A percentile compares a stretch with the other conserved stretches of the same genome.
Evolutionary conservation across 2,797 vertebrate species (phyloP).

Genomic region (Coilia nasus): DNA sequence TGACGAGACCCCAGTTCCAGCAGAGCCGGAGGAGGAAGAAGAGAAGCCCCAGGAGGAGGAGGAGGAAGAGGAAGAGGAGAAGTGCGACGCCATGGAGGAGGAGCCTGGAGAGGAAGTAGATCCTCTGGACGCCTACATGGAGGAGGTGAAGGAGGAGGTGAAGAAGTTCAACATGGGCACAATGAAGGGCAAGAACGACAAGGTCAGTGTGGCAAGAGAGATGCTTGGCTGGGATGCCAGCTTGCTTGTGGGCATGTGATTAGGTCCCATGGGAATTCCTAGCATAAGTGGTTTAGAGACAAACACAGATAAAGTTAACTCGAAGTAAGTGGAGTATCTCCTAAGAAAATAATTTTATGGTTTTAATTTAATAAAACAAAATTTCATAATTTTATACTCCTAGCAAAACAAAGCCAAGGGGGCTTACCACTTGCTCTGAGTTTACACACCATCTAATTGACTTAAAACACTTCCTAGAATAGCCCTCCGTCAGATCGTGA

Average conservation of each 20-base stretch:
- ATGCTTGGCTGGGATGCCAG: neutral
- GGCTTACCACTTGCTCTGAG: no score
- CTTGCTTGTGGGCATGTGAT: neutral
- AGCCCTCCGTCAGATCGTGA: no score
- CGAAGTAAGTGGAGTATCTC: no score
- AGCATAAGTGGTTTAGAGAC: no score
- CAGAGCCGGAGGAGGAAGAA: conserved; percentile 49
- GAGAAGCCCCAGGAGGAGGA: conserved; percentile 65
- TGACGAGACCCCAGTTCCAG: conserved; percentile 37
- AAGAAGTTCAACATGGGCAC: conserved; percentile 99
- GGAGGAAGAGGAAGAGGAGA: conserved; percentile 68
- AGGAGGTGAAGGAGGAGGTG: conserved; percentile 98
- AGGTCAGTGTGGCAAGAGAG: conserved; percentile 76
- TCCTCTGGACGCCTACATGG: conserved; percentile 97
- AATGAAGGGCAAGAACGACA: conserved; percentile 90
- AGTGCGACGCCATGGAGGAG: conserved; percentile 76
- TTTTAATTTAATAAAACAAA: no score
- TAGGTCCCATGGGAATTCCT: neutral
- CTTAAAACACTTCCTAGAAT: no score
- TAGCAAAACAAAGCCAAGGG: no score
- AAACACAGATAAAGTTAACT: no score
- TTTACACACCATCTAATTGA: no score
- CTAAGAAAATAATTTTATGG: no score
- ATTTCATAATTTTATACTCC: no score
- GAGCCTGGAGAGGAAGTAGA: conserved; percentile 91